Conservation (phyloP, 2,888 invertebrate species). For the Xestia xanthographa region DNA sequence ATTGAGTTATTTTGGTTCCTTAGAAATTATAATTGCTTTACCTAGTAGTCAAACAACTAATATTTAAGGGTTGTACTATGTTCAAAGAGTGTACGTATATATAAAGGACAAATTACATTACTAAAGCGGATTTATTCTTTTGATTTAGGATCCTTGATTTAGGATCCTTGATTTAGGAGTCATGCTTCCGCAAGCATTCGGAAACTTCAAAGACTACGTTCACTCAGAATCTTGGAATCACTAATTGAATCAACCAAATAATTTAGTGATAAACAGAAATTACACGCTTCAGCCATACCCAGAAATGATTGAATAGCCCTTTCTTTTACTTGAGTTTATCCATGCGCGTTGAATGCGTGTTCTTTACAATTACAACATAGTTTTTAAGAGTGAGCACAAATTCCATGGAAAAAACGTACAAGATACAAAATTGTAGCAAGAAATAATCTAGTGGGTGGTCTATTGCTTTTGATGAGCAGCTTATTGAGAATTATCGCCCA, state of each 20-base stretch:
- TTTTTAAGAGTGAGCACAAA: neutral
- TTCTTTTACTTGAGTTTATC: neutral
- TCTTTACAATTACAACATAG: conserved; percentile 10
- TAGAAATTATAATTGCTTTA: neutral
- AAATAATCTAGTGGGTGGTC: conserved; percentile 33
- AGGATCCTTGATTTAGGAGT: neutral
- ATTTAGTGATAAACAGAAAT: conserved; percentile 36
- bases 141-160: neutral
- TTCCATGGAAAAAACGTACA: conserved; percentile 6
- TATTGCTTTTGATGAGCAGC: neutral
- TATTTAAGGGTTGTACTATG: neutral
- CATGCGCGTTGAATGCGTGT: neutral
- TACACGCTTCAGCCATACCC: conserved; percentile 9
- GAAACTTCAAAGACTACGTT: conserved; percentile 7
- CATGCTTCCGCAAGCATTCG: neutral
- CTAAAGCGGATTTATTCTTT: neutral
- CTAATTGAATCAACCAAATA: conserved; percentile 28
- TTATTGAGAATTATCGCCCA: conserved; percentile 4
- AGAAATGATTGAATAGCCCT: conserved; percentile 24
- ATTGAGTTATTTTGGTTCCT: conserved; percentile 1
- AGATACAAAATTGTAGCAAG: neutral
- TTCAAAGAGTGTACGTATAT: neutral
- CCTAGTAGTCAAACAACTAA: no score
- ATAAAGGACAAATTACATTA: neutral
- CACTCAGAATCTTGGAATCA: conserved; percentile 3